phyloP scores from a whole-genome alignment of 2,888 invertebrate species.

The Scelioninae gen. 2 region DNA sequence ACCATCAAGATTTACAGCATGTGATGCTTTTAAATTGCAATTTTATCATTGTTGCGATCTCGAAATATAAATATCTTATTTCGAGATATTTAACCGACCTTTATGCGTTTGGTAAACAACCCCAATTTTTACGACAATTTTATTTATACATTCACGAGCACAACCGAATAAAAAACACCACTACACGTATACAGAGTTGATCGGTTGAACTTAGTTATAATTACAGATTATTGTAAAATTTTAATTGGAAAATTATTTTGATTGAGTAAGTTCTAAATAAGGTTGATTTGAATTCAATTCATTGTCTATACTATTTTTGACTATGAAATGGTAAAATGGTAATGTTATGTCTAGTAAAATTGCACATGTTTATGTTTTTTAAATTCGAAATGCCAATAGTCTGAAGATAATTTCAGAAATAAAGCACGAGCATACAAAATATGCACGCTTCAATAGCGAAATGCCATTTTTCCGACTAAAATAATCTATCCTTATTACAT shows the following conservation, averaged over 20 bases:
- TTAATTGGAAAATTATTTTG: no score
- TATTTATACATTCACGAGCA: constrained; percentile 26
- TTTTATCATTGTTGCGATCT: constrained; percentile 27
- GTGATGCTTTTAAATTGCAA: constrained; percentile 3
- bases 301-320: no score
- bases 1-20: constrained; percentile 15
- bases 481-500: constrained; percentile 30
- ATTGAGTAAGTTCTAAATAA: no score
- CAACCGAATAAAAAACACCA: constrained; percentile 8
- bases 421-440: neutral
- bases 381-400: no score
- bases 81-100: constrained; percentile 27
- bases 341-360: no score
- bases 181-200: no score
- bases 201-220: no score
- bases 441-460: constrained; percentile 18
- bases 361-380: no score
- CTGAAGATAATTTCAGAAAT: no score
- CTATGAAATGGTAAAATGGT: no score
- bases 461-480: constrained; percentile 31
- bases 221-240: no score
- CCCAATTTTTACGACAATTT: constrained; percentile 28
- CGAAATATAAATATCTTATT: constrained; percentile 37
- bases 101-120: constrained; percentile 26
- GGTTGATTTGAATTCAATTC: no score